Conservation (phyloP, 1,140 invertebrate genomes). For the Centruroides sculpturatus region DNA sequence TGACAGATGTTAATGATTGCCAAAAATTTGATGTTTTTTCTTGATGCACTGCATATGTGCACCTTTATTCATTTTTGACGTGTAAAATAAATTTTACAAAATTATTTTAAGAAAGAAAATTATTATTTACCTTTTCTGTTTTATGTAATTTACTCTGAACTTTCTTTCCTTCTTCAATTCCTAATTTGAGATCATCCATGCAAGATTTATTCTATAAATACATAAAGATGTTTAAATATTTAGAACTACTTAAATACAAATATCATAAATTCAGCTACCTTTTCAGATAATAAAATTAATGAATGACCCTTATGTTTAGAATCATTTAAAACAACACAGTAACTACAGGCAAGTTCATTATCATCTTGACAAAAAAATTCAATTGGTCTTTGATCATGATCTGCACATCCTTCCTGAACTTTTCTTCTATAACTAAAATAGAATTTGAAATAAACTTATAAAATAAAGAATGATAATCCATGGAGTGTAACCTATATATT, state of each 20-base stretch:
- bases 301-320: conserved; percentile 6
- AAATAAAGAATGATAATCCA: background rate
- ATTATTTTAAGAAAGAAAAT: too few relatives aligned
- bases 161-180: background rate
- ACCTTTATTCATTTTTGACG: too few relatives aligned
- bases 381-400: conserved; percentile 7
- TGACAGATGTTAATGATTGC: too few relatives aligned
- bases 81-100: too few relatives aligned
- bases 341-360: conserved; percentile 9
- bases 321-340: conserved; percentile 6
- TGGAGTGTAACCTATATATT: too few relatives aligned
- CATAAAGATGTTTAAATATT: too few relatives aligned
- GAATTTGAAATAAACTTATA: background rate
- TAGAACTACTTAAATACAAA: too few relatives aligned
- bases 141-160: too few relatives aligned
- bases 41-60: too few relatives aligned
- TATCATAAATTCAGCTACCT: background rate
- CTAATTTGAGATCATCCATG: conserved; percentile 1
- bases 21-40: too few relatives aligned
- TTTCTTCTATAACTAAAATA: background rate
- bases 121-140: too few relatives aligned
- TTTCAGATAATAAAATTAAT: conserved; percentile 11
- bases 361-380: conserved; percentile 15
- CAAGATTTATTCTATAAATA: conserved; percentile 12
- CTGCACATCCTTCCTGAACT: conserved; percentile 9